Percentiles rank a stretch among this genome's conserved stretches.
phyloP scores from a whole-genome alignment of 1,140 invertebrate genomes.

The Papilio aristodemus region DNA sequence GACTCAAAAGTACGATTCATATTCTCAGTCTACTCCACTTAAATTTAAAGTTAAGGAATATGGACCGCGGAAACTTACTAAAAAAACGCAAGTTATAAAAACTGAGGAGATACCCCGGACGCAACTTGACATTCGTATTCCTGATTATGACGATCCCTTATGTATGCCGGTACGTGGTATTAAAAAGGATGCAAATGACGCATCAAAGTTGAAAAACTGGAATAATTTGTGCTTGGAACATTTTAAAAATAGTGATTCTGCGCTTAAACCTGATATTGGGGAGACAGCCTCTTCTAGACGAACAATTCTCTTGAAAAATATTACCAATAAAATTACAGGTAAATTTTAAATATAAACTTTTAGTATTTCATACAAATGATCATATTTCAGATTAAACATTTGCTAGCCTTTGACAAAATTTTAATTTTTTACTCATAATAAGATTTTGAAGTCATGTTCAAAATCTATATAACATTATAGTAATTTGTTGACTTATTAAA shows the following conservation, averaged over 20 bases:
- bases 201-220: slow-evolving; percentile 57
- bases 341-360: slow-evolving; percentile 24
- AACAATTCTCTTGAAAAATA: slow-evolving; percentile 57
- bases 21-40: neutral
- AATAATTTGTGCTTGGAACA: slow-evolving; percentile 67
- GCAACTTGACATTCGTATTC: slow-evolving; percentile 52
- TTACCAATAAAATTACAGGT: slow-evolving; percentile 56
- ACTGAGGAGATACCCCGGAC: slow-evolving; percentile 30
- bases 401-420: no score
- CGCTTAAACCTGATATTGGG: slow-evolving; percentile 50
- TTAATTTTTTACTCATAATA: no score
- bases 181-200: slow-evolving; percentile 46
- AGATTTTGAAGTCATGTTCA: no score
- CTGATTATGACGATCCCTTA: slow-evolving; percentile 68
- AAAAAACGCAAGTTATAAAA: slow-evolving; percentile 16
- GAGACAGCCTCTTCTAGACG: slow-evolving; percentile 55
- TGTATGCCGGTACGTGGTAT: slow-evolving; percentile 65
- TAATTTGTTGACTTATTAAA: no score
- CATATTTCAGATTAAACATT: no score
- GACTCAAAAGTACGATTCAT: slow-evolving; percentile 26
- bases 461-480: no score
- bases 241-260: slow-evolving; percentile 52
- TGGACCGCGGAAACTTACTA: slow-evolving; percentile 26
- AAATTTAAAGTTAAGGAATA: slow-evolving; percentile 35
- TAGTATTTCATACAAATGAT: neutral